Evolutionary conservation across 2,888 invertebrate species (phyloP).

Genomic region (Chrysolina oricalcia): DNA sequence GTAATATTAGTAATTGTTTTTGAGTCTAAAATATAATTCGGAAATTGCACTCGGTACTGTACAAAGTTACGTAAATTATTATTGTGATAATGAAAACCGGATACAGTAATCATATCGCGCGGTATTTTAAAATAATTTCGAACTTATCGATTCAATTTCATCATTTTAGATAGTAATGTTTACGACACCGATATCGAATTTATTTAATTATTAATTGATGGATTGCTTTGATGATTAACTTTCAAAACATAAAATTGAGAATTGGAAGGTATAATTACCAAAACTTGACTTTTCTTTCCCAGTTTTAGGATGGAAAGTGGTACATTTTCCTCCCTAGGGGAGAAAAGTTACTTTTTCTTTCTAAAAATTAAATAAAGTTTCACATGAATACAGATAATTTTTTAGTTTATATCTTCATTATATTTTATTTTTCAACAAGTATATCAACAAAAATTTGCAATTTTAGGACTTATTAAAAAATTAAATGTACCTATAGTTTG

Average conservation of each 20-base stretch:
- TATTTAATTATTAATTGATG: neutral
- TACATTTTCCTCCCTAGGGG: too few relatives aligned
- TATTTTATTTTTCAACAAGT: too few relatives aligned
- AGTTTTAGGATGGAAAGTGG: too few relatives aligned
- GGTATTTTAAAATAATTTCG: neutral
- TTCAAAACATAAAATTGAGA: neutral
- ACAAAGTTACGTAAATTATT: neutral
- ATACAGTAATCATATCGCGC: neutral
- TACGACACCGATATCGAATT: neutral
- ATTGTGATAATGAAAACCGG: neutral
- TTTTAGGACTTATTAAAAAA: too few relatives aligned
- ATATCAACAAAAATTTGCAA: too few relatives aligned
- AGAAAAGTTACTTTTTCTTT: too few relatives aligned
- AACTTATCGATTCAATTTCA: neutral
- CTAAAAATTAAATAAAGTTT: too few relatives aligned
- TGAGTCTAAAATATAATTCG: neutral
- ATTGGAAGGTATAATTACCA: neutral
- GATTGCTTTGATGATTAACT: neutral
- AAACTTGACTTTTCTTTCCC: too few relatives aligned
- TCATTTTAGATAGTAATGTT: neutral
- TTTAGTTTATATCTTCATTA: too few relatives aligned
- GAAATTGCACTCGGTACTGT: neutral
- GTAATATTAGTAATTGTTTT: too few relatives aligned
- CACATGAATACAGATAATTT: too few relatives aligned
- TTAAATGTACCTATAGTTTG: too few relatives aligned